Percentiles rank a stretch among this genome's conserved stretches.
Evolutionary conservation across 1,140 invertebrate genomes (phyloP).

Genomic region (Bombus terrestris): DNA sequence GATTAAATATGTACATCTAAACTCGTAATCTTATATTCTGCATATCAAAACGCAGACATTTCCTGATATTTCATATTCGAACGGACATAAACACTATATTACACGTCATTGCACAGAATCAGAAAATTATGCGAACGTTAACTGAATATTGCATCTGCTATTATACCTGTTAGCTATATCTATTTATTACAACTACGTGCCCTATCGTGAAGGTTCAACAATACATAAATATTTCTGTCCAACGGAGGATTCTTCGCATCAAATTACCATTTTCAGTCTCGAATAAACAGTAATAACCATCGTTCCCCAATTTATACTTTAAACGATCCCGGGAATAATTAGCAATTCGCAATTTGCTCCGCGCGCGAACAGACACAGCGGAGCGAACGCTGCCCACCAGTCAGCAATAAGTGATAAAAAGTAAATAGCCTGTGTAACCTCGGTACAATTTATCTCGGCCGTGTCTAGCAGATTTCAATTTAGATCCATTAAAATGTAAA

Average conservation of each 20-base stretch:
- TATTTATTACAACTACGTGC: neutral
- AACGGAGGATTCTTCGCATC: neutral
- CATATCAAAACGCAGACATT: too few species aligned
- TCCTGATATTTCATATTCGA: too few species aligned
- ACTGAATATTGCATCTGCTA: too few species aligned
- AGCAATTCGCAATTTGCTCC: slow-evolving; percentile 49
- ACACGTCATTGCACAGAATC: too few species aligned
- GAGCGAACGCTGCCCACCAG: neutral
- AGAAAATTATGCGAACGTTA: too few species aligned
- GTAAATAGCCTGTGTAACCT: slow-evolving; percentile 61
- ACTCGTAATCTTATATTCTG: too few species aligned
- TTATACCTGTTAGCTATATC: too few species aligned
- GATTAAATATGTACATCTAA: too few species aligned
- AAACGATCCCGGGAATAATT: slow-evolving; percentile 55
- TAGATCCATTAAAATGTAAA: slow-evolving; percentile 77
- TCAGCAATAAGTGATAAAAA: slow-evolving; percentile 62
- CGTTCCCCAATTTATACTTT: neutral
- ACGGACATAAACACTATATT: too few species aligned
- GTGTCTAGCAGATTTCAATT: slow-evolving; percentile 72
- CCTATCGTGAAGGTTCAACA: neutral
- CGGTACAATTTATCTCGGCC: slow-evolving; percentile 65
- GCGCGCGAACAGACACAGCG: neutral
- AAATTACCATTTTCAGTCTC: neutral
- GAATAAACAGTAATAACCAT: neutral
- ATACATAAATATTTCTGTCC: too few species aligned